phyloP scores from a whole-genome alignment of 2,888 invertebrate species.

The Drosophila vallismaia region DNA sequence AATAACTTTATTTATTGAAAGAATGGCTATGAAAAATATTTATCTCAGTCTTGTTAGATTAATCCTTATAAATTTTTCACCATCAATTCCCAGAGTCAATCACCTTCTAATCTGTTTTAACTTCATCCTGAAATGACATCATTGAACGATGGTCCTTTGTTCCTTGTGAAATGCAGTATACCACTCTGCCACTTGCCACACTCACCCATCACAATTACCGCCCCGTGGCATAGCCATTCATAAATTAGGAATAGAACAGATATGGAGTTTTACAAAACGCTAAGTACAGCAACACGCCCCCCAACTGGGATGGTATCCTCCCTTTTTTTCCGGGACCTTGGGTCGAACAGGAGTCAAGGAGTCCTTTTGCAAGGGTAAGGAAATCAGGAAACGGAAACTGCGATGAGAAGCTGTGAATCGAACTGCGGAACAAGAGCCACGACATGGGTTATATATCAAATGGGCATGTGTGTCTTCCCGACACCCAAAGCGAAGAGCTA shows the following conservation, averaged over 20 bases:
- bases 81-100: slow-evolving; percentile 10
- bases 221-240: slow-evolving; percentile 67
- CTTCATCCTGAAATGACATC: slow-evolving; percentile 56
- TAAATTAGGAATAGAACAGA: slow-evolving; percentile 61
- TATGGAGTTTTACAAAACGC: slow-evolving; percentile 70
- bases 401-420: slow-evolving; percentile 79
- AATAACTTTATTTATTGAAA: too few relatives aligned
- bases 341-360: neutral
- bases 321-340: neutral
- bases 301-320: neutral
- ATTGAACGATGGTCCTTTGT: slow-evolving; percentile 45
- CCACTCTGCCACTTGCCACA: slow-evolving; percentile 25
- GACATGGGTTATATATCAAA: slow-evolving; percentile 67
- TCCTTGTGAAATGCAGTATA: slow-evolving; percentile 41
- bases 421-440: slow-evolving; percentile 63
- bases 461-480: slow-evolving; percentile 26
- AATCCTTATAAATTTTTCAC: too few relatives aligned
- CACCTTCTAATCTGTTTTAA: slow-evolving; percentile 10
- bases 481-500: slow-evolving; percentile 13
- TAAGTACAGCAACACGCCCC: slow-evolving; percentile 55
- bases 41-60: neutral
- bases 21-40: neutral
- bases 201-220: slow-evolving; percentile 68
- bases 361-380: slow-evolving; percentile 48
- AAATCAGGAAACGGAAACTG: slow-evolving; percentile 76